Conservation (phyloP, 1,140 invertebrate species). For the Euschistus heros region DNA sequence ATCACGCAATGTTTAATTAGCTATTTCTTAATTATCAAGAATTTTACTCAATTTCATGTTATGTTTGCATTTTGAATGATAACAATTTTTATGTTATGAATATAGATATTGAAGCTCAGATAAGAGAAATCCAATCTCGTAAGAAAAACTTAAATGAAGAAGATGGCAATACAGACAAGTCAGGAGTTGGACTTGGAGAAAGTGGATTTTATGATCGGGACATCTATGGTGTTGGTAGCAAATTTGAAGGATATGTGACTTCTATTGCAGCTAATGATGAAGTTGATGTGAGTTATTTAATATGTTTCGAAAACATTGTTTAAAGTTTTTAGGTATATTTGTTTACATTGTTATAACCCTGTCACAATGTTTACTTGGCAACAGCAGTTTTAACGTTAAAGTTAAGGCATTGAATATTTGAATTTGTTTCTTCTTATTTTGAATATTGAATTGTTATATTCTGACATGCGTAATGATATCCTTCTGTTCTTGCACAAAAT, state of each 20-base stretch:
- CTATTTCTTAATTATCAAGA: neutral
- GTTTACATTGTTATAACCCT: too few species aligned
- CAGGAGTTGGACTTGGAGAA: constrained; percentile 76
- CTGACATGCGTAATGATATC: too few species aligned
- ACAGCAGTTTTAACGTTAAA: too few species aligned
- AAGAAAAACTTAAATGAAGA: constrained; percentile 57
- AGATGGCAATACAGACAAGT: constrained; percentile 43
- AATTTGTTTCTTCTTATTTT: too few species aligned
- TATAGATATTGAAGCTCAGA: constrained; percentile 87
- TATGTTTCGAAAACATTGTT: neutral
- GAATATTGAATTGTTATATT: too few species aligned
- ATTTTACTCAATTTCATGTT: neutral
- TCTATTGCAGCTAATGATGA: constrained; percentile 92
- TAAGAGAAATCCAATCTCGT: constrained; percentile 77
- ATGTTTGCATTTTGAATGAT: neutral
- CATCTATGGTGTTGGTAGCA: constrained; percentile 75
- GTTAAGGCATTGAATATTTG: too few species aligned
- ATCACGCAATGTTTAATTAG: neutral
- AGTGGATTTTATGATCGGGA: constrained; percentile 85
- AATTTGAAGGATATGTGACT: constrained; percentile 89
- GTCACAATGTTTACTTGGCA: too few species aligned
- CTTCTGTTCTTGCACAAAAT: too few species aligned
- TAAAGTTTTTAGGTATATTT: neutral
- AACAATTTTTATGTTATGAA: constrained; percentile 22
- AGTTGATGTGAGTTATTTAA: constrained; percentile 50